Percentiles rank a stretch among this genome's conserved stretches.
Conservation (phyloP, 2,888 invertebrate genomes). For the Pseudeuparius sepicola region DNA sequence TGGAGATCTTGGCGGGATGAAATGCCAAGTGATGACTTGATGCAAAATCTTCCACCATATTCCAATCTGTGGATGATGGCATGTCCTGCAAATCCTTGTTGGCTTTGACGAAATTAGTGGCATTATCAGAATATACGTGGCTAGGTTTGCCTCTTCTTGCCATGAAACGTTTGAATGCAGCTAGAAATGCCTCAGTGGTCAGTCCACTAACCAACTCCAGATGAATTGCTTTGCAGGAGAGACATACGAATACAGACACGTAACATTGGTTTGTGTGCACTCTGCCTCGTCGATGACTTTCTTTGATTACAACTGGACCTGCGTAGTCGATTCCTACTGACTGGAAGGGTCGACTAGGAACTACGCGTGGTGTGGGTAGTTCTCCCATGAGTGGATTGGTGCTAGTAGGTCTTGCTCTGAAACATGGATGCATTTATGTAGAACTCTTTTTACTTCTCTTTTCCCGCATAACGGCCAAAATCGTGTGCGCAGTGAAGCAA, state of each 20-base stretch:
- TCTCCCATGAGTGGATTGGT: conserved; percentile 17
- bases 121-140: too few species aligned
- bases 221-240: conserved; percentile 18
- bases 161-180: conserved; percentile 18
- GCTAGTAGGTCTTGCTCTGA: conserved; percentile 11
- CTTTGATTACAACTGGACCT: conserved; percentile 18
- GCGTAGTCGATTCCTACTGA: conserved; percentile 19
- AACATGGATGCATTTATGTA: conserved; percentile 18
- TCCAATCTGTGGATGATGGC: too few species aligned
- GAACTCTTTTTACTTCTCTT: conserved; percentile 11
- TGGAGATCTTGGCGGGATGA: conserved; percentile 28
- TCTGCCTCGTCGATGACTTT: conserved; percentile 14
- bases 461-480: conserved; percentile 19
- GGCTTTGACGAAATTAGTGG: too few species aligned
- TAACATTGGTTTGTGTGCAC: conserved; percentile 15
- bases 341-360: conserved; percentile 17
- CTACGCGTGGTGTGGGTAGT: conserved; percentile 16
- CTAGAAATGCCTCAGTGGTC: conserved; percentile 16
- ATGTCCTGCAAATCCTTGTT: conserved; percentile 16
- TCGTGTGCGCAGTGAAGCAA: conserved; percentile 15
- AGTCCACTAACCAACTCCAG: conserved; percentile 18
- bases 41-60: too few species aligned
- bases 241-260: conserved; percentile 19
- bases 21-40: conserved; percentile 27
- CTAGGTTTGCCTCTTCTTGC: too few species aligned